A percentile compares a stretch with the other conserved stretches of the same genome.
Conservation (phyloP, 2,113 vertebrate genomes). For the Odontophorus gujanensis region DNA sequence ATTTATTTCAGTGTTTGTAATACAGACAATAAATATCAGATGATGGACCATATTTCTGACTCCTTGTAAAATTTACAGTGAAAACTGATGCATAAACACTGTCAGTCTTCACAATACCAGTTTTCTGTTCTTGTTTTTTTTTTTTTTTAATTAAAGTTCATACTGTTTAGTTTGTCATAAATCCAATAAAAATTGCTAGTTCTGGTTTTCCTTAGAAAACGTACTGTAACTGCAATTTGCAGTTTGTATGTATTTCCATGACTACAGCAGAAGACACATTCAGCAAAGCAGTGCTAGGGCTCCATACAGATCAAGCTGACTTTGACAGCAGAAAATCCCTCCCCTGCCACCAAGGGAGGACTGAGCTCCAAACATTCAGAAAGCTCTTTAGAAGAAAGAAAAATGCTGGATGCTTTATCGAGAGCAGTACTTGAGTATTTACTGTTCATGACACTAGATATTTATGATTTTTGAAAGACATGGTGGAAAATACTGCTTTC, state of each 20-base stretch:
- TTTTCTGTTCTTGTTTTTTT: background rate
- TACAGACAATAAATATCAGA: background rate
- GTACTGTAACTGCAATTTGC: background rate
- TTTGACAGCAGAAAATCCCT: background rate
- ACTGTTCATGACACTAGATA: background rate
- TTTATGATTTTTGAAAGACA: conserved; percentile 22
- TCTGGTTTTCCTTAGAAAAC: background rate
- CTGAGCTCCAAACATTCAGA: background rate
- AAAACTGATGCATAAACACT: background rate
- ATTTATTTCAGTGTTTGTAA: background rate
- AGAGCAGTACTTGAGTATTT: background rate
- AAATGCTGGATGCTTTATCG: background rate
- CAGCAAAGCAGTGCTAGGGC: background rate
- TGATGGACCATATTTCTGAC: background rate
- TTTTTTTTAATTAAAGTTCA: background rate
- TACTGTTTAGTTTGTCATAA: background rate
- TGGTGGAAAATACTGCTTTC: background rate
- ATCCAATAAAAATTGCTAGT: background rate
- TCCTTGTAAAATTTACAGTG: background rate
- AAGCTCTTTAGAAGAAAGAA: background rate
- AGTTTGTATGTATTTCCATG: background rate
- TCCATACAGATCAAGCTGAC: background rate
- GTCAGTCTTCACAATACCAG: background rate
- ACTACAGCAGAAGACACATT: background rate
- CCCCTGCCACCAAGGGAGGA: background rate